Evolutionary conservation across 2,888 invertebrate genomes (phyloP).

Genomic region (Aelia acuminata): DNA sequence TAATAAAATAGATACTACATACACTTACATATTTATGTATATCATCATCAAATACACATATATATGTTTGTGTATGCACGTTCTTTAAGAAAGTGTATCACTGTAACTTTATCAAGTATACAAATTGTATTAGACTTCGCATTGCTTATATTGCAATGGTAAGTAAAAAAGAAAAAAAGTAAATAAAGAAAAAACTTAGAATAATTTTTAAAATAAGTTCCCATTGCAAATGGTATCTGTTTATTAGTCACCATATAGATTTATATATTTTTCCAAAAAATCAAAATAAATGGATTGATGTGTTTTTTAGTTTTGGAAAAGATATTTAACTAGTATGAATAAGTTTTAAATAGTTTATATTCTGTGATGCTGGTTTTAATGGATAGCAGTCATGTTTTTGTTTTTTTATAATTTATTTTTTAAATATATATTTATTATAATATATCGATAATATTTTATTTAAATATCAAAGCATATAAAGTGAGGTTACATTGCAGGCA

Average conservation of each 20-base stretch:
- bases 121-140: constrained; percentile 45
- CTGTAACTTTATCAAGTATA: constrained; percentile 33
- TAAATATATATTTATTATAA: neutral
- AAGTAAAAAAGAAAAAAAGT: neutral
- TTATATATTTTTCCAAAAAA: constrained; percentile 52
- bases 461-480: neutral
- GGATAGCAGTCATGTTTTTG: neutral
- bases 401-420: constrained; percentile 47
- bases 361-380: constrained; percentile 10
- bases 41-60: neutral
- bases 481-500: neutral
- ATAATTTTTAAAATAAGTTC: constrained; percentile 35
- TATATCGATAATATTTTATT: neutral
- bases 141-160: constrained; percentile 48
- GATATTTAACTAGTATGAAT: constrained; percentile 43
- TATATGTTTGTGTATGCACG: constrained; percentile 34
- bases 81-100: constrained; percentile 44
- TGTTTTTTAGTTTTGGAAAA: constrained; percentile 39
- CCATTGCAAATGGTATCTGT: constrained; percentile 59
- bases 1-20: constrained; percentile 42
- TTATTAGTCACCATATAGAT: constrained; percentile 57
- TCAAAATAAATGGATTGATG: constrained; percentile 37
- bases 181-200: neutral
- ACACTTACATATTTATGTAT: constrained; percentile 47
- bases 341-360: constrained; percentile 20